Evolutionary conservation across 1,140 invertebrate genomes (phyloP).

Genomic region (Stegodyphus mimosarum): DNA sequence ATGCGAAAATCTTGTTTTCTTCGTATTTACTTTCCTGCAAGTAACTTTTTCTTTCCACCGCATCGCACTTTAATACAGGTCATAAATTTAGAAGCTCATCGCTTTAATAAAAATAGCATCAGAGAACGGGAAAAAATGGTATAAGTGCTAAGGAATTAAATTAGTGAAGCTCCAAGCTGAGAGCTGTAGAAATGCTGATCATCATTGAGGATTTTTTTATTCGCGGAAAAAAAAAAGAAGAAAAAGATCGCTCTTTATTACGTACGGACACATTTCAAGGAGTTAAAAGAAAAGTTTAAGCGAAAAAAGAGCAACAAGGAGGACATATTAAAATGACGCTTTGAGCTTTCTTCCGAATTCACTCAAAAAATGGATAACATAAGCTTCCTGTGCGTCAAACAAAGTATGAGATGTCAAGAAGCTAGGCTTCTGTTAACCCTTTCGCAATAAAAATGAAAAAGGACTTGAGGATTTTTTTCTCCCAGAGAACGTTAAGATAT

Average conservation of each 20-base stretch:
- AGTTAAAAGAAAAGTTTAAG: slow-evolving; percentile 44
- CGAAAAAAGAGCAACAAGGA: slow-evolving; percentile 7
- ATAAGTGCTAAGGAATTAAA: slow-evolving; percentile 29
- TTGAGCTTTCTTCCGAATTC: slow-evolving; percentile 11
- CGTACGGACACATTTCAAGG: slow-evolving; percentile 42
- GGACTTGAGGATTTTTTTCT: slow-evolving; percentile 1
- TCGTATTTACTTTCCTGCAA: not conserved
- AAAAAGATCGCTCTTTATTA: slow-evolving; percentile 43
- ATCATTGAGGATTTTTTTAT: slow-evolving; percentile 1
- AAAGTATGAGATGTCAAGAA: slow-evolving; percentile 54
- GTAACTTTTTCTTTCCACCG: not conserved
- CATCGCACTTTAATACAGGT: slow-evolving; percentile 19
- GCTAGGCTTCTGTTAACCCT: slow-evolving; percentile 46
- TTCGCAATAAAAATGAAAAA: slow-evolving; percentile 34
- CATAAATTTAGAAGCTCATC: slow-evolving; percentile 20
- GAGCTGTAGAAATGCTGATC: not conserved
- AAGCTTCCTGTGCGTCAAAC: slow-evolving; percentile 49
- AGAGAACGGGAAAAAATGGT: not conserved
- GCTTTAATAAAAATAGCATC: slow-evolving; percentile 18
- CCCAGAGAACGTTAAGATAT: not conserved
- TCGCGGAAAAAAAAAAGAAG: not conserved
- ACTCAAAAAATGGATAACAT: slow-evolving; percentile 38
- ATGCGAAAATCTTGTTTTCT: not conserved
- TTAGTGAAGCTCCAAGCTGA: slow-evolving; percentile 15
- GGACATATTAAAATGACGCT: slow-evolving; percentile 55